These are phyloP conservation scores for Gari tellinella DNA, from an alignment of 2,888 invertebrate species.

Conservation along the genomic window DNA sequence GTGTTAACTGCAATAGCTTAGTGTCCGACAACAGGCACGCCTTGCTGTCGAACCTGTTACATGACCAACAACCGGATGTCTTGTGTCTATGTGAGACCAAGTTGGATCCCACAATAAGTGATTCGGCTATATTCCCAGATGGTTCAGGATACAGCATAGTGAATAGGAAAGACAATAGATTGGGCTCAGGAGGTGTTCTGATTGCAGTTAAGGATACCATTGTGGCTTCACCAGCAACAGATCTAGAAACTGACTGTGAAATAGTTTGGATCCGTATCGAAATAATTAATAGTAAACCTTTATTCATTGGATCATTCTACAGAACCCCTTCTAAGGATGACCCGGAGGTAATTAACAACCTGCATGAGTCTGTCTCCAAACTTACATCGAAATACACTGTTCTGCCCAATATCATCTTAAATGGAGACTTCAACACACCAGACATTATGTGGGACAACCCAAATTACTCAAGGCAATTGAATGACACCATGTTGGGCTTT, in stretches of 20 bases:
- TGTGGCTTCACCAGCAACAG: slow-evolving; percentile 16
- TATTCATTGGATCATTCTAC: slow-evolving; percentile 29
- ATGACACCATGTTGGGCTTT: slow-evolving; percentile 30
- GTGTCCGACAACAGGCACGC: slow-evolving; percentile 32
- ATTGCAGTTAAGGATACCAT: slow-evolving; percentile 27
- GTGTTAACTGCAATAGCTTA: slow-evolving; percentile 20
- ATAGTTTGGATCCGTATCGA: slow-evolving; percentile 21
- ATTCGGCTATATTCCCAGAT: slow-evolving; percentile 14
- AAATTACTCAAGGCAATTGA: slow-evolving; percentile 23
- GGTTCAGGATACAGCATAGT: slow-evolving; percentile 16
- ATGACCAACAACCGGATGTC: slow-evolving; percentile 22
- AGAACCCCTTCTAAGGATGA: slow-evolving; percentile 19
- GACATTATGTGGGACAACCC: slow-evolving; percentile 30
- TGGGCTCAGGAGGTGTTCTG: slow-evolving; percentile 25
- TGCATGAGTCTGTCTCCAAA: slow-evolving; percentile 25
- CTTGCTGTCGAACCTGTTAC: slow-evolving; percentile 9
- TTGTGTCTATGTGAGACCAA: slow-evolving; percentile 20
- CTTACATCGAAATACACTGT: slow-evolving; percentile 6
- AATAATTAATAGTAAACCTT: slow-evolving; percentile 5
- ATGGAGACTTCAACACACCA: slow-evolving; percentile 34
- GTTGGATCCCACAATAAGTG: slow-evolving; percentile 17
- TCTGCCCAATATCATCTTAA: slow-evolving; percentile 29
- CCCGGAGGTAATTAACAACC: slow-evolving; percentile 9
- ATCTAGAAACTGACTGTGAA: slow-evolving; percentile 28
- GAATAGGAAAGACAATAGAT: slow-evolving; percentile 25